Evolutionary conservation across 2,113 vertebrate species (phyloP), one percentile per base, ranked within the genome.

Genomic region (Spea bombifrons): DNA sequence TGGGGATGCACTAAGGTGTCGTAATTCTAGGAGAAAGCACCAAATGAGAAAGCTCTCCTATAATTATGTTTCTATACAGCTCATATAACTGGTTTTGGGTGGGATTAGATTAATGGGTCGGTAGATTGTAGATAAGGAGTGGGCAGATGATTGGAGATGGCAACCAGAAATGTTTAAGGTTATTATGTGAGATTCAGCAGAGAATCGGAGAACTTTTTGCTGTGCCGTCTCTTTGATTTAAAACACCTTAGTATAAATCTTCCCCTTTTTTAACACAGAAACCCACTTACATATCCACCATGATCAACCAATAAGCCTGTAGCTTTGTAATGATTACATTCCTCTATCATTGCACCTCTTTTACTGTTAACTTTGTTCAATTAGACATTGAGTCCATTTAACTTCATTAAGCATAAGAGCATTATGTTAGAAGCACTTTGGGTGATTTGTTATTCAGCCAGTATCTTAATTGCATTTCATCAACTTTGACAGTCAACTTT

Each of bases 321-420:
- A 8, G 5, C n/a, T 3, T 52, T 68, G 50, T 67, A 4, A 66
- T 5, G 15, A 55, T 48, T n/a, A 76, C 75, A 76, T 76, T 76
- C 65, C 75, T 69, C 16, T 59, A 45, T 48, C 30, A 46, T 67
- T 30, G 8, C 15, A 13, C 50, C 15, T 59, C 55, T 5, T 59
- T 13, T 13, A 12, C 4, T 6, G 9, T 10, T 52, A 7, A 52
- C 50, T 52, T 52, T 52, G 50, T 52, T 52, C 30, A 30, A 30
- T 30, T 30, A 30, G 30, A 10, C 50, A 52, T 52, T 52, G 15
- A 59, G 55, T 5, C 4, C 55, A 4, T 59, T 59, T 8, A 3
- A 2, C 7, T 59, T 12, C 5, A 12, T 59, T 13, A 59, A 59
- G 15, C 10, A 59, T 12, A 13, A 13, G 10, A 4, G 10, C 12